Percentiles rank a stretch among this genome's conserved stretches.
These are phyloP conservation scores for Probaryconus sp. DNA, from an alignment of 1,140 invertebrate genomes.

Conservation along the genomic window DNA sequence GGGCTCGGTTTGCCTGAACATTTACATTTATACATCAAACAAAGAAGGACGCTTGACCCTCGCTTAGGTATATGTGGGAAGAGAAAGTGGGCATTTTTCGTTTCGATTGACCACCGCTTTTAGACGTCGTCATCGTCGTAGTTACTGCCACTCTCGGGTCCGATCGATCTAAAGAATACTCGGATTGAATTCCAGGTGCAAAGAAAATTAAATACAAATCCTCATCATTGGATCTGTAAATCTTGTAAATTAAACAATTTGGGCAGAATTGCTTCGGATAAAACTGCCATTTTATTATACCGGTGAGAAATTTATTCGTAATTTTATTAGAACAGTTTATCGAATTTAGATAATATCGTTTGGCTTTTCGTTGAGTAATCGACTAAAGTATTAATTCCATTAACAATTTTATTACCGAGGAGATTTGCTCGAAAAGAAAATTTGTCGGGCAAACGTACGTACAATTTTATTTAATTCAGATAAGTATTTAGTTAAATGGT, in stretches of 20 bases:
- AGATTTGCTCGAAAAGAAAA: not conserved
- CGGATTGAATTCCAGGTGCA: conserved; percentile 34
- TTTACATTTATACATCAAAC: conserved; percentile 58
- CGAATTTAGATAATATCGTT: not conserved
- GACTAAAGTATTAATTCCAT: not conserved
- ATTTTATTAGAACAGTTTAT: conserved; percentile 6
- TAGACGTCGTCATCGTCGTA: conserved; percentile 51
- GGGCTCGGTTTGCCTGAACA: conserved; percentile 33
- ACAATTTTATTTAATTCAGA: no score
- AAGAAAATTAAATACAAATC: conserved; percentile 38
- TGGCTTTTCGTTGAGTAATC: not conserved
- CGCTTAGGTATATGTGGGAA: conserved; percentile 43
- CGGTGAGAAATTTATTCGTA: no score
- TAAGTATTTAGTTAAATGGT: no score
- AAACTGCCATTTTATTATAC: not conserved
- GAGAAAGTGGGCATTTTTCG: conserved; percentile 42
- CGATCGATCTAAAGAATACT: conserved; percentile 44
- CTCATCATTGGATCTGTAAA: conserved; percentile 14
- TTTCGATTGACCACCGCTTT: conserved; percentile 67
- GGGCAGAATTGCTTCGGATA: not conserved
- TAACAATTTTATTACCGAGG: not conserved
- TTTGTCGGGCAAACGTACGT: no score
- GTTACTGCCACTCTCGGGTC: conserved; percentile 20
- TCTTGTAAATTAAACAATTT: conserved; percentile 26
- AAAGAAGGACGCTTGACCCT: conserved; percentile 46